Evolutionary conservation across 2,797 vertebrate species (phyloP).

Genomic region (Halcyon badia): DNA sequence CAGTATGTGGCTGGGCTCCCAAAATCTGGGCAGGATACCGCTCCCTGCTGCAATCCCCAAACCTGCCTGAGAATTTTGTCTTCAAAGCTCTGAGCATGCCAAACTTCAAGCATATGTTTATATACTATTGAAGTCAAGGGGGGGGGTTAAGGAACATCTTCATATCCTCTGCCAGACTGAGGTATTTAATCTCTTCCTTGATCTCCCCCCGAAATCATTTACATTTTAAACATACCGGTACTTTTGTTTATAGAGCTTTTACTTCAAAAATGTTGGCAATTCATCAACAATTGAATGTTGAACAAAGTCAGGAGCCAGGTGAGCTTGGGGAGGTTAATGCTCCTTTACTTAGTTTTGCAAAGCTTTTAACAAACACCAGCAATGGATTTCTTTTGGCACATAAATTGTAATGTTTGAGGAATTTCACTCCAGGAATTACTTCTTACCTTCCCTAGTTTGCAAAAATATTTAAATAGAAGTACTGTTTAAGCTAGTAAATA

Average conservation of each 20-base stretch:
- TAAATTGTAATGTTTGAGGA: slow-evolving; percentile 31
- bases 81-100: not conserved
- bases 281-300: slow-evolving; percentile 41
- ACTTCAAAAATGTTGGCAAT: slow-evolving; percentile 56
- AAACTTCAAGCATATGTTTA: slow-evolving; percentile 29
- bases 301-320: not conserved
- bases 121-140: not conserved
- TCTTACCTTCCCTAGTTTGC: slow-evolving; percentile 19
- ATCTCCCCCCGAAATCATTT: slow-evolving; percentile 26
- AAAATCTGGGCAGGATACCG: not conserved
- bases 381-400: slow-evolving; percentile 27
- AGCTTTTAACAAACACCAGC: slow-evolving; percentile 22
- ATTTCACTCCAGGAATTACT: not conserved
- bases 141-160: not conserved
- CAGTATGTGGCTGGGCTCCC: not conserved
- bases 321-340: slow-evolving; percentile 3
- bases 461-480: slow-evolving; percentile 19
- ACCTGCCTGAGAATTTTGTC: not conserved
- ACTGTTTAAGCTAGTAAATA: slow-evolving; percentile 28
- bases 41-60: not conserved
- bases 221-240: slow-evolving; percentile 47
- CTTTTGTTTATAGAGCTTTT: slow-evolving; percentile 43
- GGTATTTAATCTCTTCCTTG: slow-evolving; percentile 47
- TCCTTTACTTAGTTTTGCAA: not conserved
- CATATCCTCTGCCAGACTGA: slow-evolving; percentile 41